A percentile compares a stretch with the other conserved stretches of the same genome.
These are phyloP conservation scores for Papilio helenus DNA, from an alignment of 1,140 invertebrate species.

Conservation along the genomic window DNA sequence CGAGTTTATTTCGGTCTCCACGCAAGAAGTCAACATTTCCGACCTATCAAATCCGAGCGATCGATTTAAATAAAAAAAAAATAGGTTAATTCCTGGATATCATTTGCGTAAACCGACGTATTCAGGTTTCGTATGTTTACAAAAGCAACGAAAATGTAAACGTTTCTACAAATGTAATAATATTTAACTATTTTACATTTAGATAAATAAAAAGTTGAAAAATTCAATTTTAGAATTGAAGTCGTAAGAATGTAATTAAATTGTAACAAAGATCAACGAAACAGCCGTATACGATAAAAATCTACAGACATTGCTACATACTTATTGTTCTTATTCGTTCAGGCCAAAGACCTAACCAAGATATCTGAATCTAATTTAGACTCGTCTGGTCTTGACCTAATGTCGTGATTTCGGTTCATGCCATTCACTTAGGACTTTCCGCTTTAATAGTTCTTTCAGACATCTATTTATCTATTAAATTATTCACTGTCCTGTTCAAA, in stretches of 20 bases:
- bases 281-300: slow-evolving; percentile 40
- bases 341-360: slow-evolving; percentile 35
- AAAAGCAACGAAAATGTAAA: slow-evolving; percentile 43
- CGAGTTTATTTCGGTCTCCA: slow-evolving; percentile 55
- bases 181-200: slow-evolving; percentile 40
- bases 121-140: slow-evolving; percentile 60
- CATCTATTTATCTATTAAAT: slow-evolving; percentile 1
- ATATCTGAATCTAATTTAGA: slow-evolving; percentile 31
- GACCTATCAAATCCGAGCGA: slow-evolving; percentile 51
- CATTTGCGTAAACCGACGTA: slow-evolving; percentile 64
- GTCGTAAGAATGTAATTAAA: slow-evolving; percentile 18
- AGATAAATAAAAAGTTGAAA: not conserved
- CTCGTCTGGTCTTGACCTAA: slow-evolving; percentile 38
- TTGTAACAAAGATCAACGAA: slow-evolving; percentile 17
- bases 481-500: not conserved
- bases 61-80: slow-evolving; percentile 72
- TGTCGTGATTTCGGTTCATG: slow-evolving; percentile 33
- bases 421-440: slow-evolving; percentile 19
- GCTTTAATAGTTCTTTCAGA: not conserved
- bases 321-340: slow-evolving; percentile 38
- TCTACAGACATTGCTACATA: slow-evolving; percentile 29
- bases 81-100: slow-evolving; percentile 76
- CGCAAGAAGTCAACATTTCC: slow-evolving; percentile 55
- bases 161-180: slow-evolving; percentile 22
- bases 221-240: slow-evolving; percentile 3